A percentile compares a stretch with the other conserved stretches of the same genome.
Conservation (phyloP, 1,140 invertebrate species). For the Maconellicoccus hirsutus region DNA sequence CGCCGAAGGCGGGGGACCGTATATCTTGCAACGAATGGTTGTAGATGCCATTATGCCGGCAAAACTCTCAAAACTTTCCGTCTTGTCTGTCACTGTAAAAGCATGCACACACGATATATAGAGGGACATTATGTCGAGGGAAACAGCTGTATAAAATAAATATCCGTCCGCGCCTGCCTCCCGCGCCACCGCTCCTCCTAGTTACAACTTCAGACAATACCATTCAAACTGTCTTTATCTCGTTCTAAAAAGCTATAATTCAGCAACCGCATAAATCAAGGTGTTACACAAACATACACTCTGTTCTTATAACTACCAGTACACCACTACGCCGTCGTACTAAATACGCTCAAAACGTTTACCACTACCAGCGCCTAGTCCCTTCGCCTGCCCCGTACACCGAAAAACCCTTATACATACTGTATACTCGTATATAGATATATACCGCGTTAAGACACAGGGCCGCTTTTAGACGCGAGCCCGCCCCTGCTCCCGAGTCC, state of each 20-base stretch:
- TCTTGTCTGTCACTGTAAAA: conserved; percentile 22
- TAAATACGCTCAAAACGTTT: neutral
- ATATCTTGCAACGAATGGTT: conserved; percentile 22
- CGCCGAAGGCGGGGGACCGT: conserved; percentile 2
- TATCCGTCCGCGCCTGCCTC: conserved; percentile 24
- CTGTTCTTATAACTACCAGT: neutral
- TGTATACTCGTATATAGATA: too few relatives aligned
- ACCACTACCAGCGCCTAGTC: neutral
- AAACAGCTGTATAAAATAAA: conserved; percentile 28
- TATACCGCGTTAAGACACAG: neutral
- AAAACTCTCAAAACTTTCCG: conserved; percentile 22
- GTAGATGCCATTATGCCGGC: conserved; percentile 21
- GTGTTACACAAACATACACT: conserved; percentile 22
- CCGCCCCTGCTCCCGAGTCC: too few relatives aligned
- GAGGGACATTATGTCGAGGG: conserved; percentile 28
- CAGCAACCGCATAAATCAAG: conserved; percentile 22
- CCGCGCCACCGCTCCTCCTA: conserved; percentile 11
- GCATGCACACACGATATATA: conserved; percentile 26
- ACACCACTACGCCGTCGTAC: neutral
- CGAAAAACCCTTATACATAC: too few relatives aligned
- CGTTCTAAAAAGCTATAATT: conserved; percentile 22
- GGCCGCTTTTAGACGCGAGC: neutral
- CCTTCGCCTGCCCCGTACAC: neutral
- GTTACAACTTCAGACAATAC: conserved; percentile 21
- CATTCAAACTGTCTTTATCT: conserved; percentile 22